Conservation (phyloP, 1,140 invertebrate genomes). For the Holotrichia oblita region DNA sequence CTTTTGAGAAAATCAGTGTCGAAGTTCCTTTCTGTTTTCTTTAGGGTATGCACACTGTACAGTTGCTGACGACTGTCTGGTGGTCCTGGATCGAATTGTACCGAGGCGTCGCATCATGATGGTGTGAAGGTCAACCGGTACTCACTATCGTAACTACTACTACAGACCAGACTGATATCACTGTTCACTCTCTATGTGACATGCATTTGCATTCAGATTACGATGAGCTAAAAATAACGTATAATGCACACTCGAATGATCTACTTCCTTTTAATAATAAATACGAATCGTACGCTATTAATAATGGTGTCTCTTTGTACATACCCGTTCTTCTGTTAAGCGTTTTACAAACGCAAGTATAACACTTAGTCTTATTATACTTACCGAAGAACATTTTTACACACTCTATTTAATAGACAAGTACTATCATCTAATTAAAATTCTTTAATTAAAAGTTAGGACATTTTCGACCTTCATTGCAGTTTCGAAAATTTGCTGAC, state of each 20-base stretch:
- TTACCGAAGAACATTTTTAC: too few species aligned
- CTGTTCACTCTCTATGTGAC: constrained; percentile 25
- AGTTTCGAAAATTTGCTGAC: too few species aligned
- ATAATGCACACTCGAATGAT: constrained; percentile 22
- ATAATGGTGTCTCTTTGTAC: too few species aligned
- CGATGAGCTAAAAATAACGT: constrained; percentile 17
- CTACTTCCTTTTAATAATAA: constrained; percentile 17
- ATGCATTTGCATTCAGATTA: constrained; percentile 31
- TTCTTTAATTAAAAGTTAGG: too few species aligned
- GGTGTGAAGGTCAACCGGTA: constrained; percentile 16
- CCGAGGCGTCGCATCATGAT: constrained; percentile 16
- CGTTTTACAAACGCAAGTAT: too few species aligned
- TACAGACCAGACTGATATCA: constrained; percentile 12
- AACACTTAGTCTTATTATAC: too few species aligned
- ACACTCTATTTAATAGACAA: too few species aligned
- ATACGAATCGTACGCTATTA: neutral
- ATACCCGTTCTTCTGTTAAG: too few species aligned
- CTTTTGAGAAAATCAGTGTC: neutral
- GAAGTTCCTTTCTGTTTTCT: constrained; percentile 15
- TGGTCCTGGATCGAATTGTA: constrained; percentile 5
- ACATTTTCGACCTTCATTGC: too few species aligned
- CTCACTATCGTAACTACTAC: constrained; percentile 25
- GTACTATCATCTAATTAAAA: too few species aligned
- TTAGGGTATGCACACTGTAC: neutral
- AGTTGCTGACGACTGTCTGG: neutral